Evolutionary conservation across 2,888 invertebrate genomes (phyloP).

Genomic region (Steinernema hermaphroditum): DNA sequence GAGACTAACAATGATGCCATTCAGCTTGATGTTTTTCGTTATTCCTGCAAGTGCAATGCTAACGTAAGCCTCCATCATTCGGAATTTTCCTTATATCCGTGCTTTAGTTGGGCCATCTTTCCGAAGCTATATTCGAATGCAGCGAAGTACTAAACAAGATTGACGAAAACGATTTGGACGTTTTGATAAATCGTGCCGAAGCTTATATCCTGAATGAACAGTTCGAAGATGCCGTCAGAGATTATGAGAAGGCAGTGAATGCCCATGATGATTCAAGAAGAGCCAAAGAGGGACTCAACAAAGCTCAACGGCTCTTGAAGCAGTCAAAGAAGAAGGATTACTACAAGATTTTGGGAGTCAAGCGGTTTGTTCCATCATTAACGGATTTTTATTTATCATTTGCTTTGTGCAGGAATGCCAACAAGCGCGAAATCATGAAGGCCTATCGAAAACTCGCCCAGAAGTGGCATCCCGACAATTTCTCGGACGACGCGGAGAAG

Average conservation of each 20-base stretch:
- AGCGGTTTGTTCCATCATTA: conserved; percentile 70
- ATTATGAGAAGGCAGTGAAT: conserved; percentile 83
- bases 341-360: conserved; percentile 92
- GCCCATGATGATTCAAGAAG: conserved; percentile 79
- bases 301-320: conserved; percentile 87
- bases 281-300: conserved; percentile 84
- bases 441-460: conserved; percentile 94
- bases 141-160: conserved; percentile 77
- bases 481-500: conserved; percentile 80
- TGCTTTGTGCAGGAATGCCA: conserved; percentile 76
- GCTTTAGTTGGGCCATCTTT: conserved; percentile 72
- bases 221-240: conserved; percentile 87
- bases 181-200: conserved; percentile 88
- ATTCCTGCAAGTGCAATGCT: conserved; percentile 78
- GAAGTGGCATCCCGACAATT: conserved; percentile 98
- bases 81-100: too few relatives aligned
- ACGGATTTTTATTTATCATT: conserved; percentile 17
- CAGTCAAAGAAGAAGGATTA: conserved; percentile 91
- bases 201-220: conserved; percentile 85
- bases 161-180: conserved; percentile 75
- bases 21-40: conserved; percentile 73
- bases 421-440: conserved; percentile 88
- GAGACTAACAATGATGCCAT: conserved; percentile 74
- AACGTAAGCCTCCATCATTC: too few relatives aligned
- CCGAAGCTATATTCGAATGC: conserved; percentile 79